Conservation (phyloP, 2,113 vertebrate species). For the Rhinichthys klamathensis region DNA sequence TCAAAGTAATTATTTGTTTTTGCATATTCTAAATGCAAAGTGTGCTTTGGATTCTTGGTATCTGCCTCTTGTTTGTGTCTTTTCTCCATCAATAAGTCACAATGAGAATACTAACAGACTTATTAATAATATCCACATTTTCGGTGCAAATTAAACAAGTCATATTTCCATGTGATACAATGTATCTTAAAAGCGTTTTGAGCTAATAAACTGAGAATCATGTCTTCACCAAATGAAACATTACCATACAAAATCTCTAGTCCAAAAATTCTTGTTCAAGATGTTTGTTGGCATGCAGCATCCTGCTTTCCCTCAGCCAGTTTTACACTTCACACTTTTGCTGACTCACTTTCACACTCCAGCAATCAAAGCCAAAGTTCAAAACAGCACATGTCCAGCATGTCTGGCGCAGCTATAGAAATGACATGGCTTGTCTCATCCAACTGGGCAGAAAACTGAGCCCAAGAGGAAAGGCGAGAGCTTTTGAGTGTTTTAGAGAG, state of each 20-base stretch:
- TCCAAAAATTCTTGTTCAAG: not conserved
- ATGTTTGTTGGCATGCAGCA: constrained; percentile 30
- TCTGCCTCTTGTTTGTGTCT: not conserved
- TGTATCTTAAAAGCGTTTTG: not conserved
- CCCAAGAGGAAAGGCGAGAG: constrained; percentile 19
- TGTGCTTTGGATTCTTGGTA: not conserved
- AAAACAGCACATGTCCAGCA: constrained; percentile 49
- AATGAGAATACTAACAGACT: not conserved
- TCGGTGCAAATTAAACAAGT: too few species aligned
- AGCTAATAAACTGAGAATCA: not conserved
- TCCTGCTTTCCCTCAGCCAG: constrained; percentile 12
- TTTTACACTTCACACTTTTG: constrained; percentile 49
- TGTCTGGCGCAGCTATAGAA: constrained; percentile 30
- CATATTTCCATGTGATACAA: not conserved
- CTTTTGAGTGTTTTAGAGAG: constrained; percentile 18
- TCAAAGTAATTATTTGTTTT: constrained; percentile 31
- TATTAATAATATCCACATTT: too few species aligned
- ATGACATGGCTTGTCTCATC: constrained; percentile 45
- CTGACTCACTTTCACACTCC: constrained; percentile 44
- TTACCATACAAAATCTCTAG: not conserved
- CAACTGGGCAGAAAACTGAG: constrained; percentile 27
- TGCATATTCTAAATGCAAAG: constrained; percentile 6
- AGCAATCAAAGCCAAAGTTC: constrained; percentile 55
- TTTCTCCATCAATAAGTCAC: not conserved
- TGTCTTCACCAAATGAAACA: constrained; percentile 6